phyloP scores from a whole-genome alignment of 2,888 invertebrate species.

The Sipunculus nudus region DNA sequence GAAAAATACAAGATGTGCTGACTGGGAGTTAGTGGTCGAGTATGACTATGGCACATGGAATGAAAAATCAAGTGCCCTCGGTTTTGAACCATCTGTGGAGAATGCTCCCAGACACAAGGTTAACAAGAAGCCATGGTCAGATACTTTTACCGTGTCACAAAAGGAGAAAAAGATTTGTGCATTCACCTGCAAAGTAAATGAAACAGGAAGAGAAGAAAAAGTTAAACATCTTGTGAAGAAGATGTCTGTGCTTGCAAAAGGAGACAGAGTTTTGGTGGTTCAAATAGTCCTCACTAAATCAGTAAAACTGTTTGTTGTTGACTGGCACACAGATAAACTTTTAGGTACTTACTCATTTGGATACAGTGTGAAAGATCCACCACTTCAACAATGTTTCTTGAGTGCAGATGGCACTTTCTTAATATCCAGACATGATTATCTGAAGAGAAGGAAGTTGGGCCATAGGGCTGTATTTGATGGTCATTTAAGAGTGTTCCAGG shows the following conservation, averaged over 20 bases:
- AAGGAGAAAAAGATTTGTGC: conserved; percentile 3
- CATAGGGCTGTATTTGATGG: not conserved
- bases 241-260: not conserved
- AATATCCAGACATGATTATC: not conserved
- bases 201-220: not conserved
- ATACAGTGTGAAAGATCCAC: not conserved
- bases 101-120: no score
- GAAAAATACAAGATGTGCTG: not conserved
- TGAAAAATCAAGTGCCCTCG: no score
- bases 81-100: no score
- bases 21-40: not conserved
- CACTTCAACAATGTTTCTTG: not conserved
- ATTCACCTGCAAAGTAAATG: not conserved
- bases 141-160: not conserved
- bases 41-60: no score
- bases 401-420: not conserved
- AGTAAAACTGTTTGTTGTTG: not conserved
- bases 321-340: not conserved
- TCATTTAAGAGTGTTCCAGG: not conserved
- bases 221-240: not conserved
- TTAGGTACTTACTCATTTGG: not conserved
- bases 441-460: not conserved
- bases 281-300: not conserved
- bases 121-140: not conserved
- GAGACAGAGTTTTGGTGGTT: not conserved